Conservation (phyloP, 2,888 invertebrate genomes). For the Physocephala rufipes region DNA sequence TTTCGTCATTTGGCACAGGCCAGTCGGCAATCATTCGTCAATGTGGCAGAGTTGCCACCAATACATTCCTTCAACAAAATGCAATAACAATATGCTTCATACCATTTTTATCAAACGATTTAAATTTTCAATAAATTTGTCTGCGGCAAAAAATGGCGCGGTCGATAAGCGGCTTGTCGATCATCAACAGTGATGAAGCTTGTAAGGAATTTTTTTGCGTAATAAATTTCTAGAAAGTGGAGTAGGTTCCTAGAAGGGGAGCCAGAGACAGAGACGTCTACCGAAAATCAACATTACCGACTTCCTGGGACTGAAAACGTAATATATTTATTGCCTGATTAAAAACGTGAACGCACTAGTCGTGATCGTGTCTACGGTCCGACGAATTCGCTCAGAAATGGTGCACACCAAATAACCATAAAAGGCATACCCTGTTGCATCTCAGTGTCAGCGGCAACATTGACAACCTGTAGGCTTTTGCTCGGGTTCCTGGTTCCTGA, state of each 20-base stretch:
- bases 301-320: background rate
- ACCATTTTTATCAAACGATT: conserved; percentile 27
- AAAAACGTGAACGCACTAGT: background rate
- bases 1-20: background rate
- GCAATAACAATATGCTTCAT: conserved; percentile 23
- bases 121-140: conserved; percentile 28
- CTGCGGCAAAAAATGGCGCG: background rate
- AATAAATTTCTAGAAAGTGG: background rate
- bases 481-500: background rate
- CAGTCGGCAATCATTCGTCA: conserved; percentile 22
- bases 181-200: conserved; percentile 14
- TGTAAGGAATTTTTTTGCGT: conserved; percentile 10
- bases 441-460: conserved; percentile 22
- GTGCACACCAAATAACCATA: conserved; percentile 29
- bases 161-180: conserved; percentile 1
- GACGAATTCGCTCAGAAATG: background rate
- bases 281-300: background rate
- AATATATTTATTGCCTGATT: background rate
- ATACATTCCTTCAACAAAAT: conserved; percentile 19
- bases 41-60: conserved; percentile 24
- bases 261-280: background rate
- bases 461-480: conserved; percentile 14
- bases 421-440: conserved; percentile 13
- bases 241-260: background rate
- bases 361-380: background rate